Conservation (phyloP, 2,888 invertebrate genomes). For the Apamea monoglypha region DNA sequence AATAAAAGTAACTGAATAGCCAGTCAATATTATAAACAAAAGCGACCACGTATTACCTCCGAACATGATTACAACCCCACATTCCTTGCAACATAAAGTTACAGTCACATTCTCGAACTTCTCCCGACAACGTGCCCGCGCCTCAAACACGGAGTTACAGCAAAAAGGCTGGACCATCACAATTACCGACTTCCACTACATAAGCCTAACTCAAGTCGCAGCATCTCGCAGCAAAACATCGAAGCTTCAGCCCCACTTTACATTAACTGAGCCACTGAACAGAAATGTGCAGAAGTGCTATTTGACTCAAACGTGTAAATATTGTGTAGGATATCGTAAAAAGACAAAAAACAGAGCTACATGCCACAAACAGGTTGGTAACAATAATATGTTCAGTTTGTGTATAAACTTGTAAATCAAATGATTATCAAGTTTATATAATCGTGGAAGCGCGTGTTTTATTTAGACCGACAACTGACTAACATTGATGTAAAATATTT, state of each 20-base stretch:
- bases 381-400: no score
- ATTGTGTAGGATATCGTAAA: not conserved
- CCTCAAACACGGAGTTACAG: constrained; percentile 43
- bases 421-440: not conserved
- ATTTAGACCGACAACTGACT: not conserved
- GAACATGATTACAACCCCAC: not conserved
- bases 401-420: not conserved
- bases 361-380: not conserved
- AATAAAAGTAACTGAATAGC: constrained; percentile 9
- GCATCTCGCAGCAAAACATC: constrained; percentile 67
- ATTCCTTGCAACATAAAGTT: constrained; percentile 23
- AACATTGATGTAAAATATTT: not conserved
- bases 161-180: constrained; percentile 61
- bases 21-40: constrained; percentile 20
- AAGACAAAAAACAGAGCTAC: not conserved
- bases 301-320: not conserved
- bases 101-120: constrained; percentile 47
- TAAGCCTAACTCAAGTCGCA: constrained; percentile 70
- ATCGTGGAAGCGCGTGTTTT: not conserved
- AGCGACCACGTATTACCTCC: constrained; percentile 6
- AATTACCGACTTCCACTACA: constrained; percentile 75
- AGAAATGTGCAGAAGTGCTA: constrained; percentile 2
- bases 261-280: constrained; percentile 50
- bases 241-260: constrained; percentile 68
- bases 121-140: constrained; percentile 33